A percentile compares a stretch with the other conserved stretches of the same genome.
phyloP scores from a whole-genome alignment of 1,140 invertebrate species.

The Zaprionus capensis region DNA sequence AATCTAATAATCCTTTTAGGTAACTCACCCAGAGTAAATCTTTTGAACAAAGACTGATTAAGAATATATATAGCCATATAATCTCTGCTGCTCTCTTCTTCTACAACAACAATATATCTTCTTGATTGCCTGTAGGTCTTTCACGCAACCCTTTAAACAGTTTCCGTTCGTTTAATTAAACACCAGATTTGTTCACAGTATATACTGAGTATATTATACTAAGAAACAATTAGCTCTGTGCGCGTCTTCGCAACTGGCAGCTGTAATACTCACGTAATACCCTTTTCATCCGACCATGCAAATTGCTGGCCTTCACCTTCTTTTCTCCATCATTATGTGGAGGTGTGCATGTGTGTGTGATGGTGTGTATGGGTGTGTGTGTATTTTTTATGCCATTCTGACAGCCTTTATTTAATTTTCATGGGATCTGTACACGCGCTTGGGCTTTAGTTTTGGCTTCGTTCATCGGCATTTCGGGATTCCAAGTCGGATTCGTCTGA shows the following conservation, averaged over 20 bases:
- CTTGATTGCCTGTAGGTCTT: not conserved
- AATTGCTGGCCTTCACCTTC: slow-evolving; percentile 13
- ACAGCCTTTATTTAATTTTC: slow-evolving; percentile 31
- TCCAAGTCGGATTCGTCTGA: slow-evolving; percentile 26
- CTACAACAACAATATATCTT: no score
- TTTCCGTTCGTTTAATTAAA: slow-evolving; percentile 2
- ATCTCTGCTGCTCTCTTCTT: not conserved
- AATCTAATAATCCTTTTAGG: no score
- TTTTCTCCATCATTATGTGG: slow-evolving; percentile 1
- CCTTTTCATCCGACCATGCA: slow-evolving; percentile 7
- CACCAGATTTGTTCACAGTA: not conserved
- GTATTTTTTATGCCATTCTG: slow-evolving; percentile 13
- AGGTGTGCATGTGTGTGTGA: not conserved
- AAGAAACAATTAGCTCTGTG: slow-evolving; percentile 6
- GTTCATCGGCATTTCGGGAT: slow-evolving; percentile 10
- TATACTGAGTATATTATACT: not conserved
- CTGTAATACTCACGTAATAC: slow-evolving; percentile 9
- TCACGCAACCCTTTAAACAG: not conserved
- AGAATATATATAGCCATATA: not conserved
- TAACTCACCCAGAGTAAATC: no score
- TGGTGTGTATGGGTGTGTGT: not conserved
- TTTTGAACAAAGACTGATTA: no score
- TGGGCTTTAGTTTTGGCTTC: slow-evolving; percentile 16
- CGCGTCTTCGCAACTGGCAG: slow-evolving; percentile 9
- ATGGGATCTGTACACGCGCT: slow-evolving; percentile 46